Evolutionary conservation across 2,113 vertebrate species (phyloP).

Genomic region (Cepphus grylle): DNA sequence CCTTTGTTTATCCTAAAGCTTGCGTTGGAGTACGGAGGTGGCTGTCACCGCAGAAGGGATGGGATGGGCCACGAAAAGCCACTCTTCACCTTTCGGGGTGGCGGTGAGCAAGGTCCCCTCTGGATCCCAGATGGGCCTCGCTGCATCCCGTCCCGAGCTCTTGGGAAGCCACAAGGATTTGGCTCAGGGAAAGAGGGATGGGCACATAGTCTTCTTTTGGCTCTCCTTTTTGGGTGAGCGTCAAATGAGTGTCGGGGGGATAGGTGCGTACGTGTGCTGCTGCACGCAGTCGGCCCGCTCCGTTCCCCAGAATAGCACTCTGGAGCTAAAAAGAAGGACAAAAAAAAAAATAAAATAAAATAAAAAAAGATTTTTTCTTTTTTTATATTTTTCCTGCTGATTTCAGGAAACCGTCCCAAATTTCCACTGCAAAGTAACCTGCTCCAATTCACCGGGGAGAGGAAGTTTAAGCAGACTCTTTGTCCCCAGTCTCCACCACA

Average conservation of each 20-base stretch:
- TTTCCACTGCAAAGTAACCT: conserved; percentile 5
- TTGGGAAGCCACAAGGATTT: neutral
- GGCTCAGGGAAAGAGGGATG: neutral
- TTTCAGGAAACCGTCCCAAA: conserved; percentile 69
- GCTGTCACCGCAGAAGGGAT: neutral
- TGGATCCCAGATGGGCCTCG: accelerated
- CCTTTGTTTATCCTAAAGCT: neutral
- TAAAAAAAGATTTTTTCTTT: neutral
- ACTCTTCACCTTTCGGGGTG: accelerated
- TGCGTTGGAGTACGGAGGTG: accelerated
- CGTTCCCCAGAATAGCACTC: neutral
- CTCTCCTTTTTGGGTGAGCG: neutral
- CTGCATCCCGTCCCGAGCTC: accelerated
- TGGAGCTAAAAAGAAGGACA: neutral
- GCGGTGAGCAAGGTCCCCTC: accelerated
- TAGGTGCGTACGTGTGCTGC: neutral
- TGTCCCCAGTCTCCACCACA: conserved; percentile 14
- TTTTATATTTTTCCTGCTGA: conserved; percentile 24
- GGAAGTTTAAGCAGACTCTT: conserved; percentile 54
- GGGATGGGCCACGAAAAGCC: neutral
- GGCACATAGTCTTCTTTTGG: accelerated
- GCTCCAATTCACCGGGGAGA: neutral
- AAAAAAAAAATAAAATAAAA: neutral
- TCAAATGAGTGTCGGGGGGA: accelerated
- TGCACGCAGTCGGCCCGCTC: neutral